Conservation (phyloP, 2,797 vertebrate genomes). For the Cichlasoma orientale region DNA sequence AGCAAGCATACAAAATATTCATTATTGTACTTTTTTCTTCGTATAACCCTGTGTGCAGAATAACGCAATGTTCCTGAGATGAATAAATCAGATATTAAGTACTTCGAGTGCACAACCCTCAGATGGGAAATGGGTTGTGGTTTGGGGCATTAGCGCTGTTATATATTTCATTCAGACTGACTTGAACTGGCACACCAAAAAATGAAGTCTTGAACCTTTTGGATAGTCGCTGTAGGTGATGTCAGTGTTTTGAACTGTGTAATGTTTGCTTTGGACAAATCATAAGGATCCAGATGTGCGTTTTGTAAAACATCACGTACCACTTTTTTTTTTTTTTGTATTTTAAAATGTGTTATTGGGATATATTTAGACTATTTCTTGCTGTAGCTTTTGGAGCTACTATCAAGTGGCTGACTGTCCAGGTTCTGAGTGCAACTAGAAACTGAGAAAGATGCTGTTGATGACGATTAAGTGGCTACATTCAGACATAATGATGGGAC, state of each 20-base stretch:
- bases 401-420: background rate
- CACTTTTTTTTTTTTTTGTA: background rate
- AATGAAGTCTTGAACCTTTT: constrained; percentile 23
- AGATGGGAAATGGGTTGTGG: constrained; percentile 50
- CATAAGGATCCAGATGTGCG: background rate
- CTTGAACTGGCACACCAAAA: constrained; percentile 31
- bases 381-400: background rate
- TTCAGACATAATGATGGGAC: background rate
- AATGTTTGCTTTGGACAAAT: constrained; percentile 27
- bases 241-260: constrained; percentile 20
- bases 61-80: constrained; percentile 33
- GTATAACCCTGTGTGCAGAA: constrained; percentile 32
- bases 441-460: background rate
- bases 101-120: constrained; percentile 28
- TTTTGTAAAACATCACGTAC: constrained; percentile 3
- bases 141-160: constrained; percentile 47
- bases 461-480: background rate
- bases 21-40: constrained; percentile 40
- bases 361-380: background rate
- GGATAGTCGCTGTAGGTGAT: constrained; percentile 10
- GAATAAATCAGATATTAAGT: constrained; percentile 62
- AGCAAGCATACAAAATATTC: constrained; percentile 22
- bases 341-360: background rate
- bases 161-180: constrained; percentile 42
- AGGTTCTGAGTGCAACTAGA: background rate